A percentile compares a stretch with the other conserved stretches of the same genome.
These are phyloP conservation scores for Dromius quadrimaculatus DNA, from an alignment of 2,888 invertebrate genomes.

Conservation along the genomic window DNA sequence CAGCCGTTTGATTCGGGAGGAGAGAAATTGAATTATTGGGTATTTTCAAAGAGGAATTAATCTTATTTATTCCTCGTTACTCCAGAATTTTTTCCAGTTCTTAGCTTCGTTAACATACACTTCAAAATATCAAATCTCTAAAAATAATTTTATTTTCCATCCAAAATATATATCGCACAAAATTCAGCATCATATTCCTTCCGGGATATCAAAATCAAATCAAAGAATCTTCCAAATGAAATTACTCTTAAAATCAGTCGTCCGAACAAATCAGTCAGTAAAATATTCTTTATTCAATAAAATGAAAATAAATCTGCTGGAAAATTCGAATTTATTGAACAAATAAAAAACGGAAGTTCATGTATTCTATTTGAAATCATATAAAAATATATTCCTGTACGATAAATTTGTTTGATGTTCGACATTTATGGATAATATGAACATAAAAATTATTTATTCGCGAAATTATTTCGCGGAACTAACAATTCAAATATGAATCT, in stretches of 20 bases:
- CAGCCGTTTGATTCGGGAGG: slow-evolving; percentile 14
- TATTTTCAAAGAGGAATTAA: no score
- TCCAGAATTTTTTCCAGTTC: no score
- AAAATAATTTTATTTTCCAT: no score
- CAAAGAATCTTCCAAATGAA: background rate
- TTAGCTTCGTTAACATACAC: no score
- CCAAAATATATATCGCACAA: no score
- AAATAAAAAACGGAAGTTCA: background rate
- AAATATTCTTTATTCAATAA: slow-evolving; percentile 11
- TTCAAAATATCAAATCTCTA: no score
- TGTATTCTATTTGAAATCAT: background rate
- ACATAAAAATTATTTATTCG: slow-evolving; percentile 7
- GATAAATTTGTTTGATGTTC: background rate
- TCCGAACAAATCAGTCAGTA: background rate
- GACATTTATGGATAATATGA: slow-evolving; percentile 3
- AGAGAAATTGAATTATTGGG: no score
- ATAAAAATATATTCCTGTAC: background rate
- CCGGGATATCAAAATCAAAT: background rate
- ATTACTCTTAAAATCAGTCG: background rate
- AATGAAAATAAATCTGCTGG: background rate
- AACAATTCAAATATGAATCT: no score
- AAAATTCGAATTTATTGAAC: background rate
- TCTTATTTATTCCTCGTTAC: no score
- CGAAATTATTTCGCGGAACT: no score
- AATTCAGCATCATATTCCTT: background rate